Conservation (phyloP, 2,797 vertebrate genomes). For the Peromyscus attwateri region DNA sequence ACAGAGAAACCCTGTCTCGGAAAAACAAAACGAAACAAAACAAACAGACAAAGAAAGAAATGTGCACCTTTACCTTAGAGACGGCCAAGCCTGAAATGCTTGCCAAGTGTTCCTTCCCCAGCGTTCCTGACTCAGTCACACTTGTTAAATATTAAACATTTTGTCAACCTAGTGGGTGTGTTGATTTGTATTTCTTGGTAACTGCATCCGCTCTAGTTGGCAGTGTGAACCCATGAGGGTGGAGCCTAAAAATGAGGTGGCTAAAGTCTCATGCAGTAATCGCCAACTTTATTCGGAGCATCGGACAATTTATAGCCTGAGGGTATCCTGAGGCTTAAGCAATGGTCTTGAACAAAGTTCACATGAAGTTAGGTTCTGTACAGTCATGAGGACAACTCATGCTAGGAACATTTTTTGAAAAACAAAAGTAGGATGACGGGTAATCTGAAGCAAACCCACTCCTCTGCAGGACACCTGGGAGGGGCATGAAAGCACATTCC, state of each 20-base stretch:
- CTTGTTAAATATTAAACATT: constrained; percentile 19
- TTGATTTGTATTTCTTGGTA: constrained; percentile 23
- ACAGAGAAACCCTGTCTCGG: too few species aligned
- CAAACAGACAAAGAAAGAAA: too few species aligned
- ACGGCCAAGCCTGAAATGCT: neutral
- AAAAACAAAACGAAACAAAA: too few species aligned
- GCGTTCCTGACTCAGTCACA: neutral
- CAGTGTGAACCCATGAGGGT: neutral
- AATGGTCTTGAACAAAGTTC: neutral
- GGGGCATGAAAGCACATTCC: too few species aligned
- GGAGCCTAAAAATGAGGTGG: neutral
- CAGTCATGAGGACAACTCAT: neutral
- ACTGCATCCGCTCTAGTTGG: neutral
- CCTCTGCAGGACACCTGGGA: too few species aligned
- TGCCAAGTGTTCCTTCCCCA: neutral
- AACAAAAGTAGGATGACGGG: too few species aligned
- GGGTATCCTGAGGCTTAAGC: neutral
- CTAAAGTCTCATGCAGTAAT: neutral
- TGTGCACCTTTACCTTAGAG: neutral
- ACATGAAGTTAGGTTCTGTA: neutral
- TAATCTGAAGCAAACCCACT: neutral
- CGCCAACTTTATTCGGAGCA: neutral
- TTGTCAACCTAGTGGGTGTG: neutral
- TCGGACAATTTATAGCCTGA: neutral
- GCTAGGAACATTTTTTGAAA: neutral